Base-by-base conservation (phyloP, 2,888 invertebrate genomes). In the Neoascia interrupta region DNA sequence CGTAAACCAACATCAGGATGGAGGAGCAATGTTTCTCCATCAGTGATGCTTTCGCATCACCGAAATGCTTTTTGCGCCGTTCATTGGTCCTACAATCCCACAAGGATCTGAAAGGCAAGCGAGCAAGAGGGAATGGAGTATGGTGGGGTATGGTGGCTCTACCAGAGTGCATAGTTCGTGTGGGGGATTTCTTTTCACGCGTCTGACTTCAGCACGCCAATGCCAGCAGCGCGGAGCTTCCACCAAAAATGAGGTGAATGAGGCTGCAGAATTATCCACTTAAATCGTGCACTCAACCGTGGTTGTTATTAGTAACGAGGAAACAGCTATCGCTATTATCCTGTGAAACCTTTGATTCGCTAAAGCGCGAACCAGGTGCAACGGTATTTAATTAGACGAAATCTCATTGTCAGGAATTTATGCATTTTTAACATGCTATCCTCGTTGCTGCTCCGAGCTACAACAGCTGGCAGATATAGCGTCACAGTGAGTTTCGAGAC, bases 371-470 rank as follows among this genome's bases (percentile, higher is more conserved):
- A 37, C 23, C 70, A 61, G 53, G 61, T 70, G 70, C 53, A 70
- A 47, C 43, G 61, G 61, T 70, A 60, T 70, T 70, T 70, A 70
- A 70, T 70, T 70, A 70, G 61, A 70, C 54, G 45, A 61, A 54
- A 70, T 70, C 53, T 70, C 61, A 61, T 53, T 60, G 53, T 37
- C 36, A 54, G 43, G 28, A 61, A 61, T 70, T 61, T 70, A 70
- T 61, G 43, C 53, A 61, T 39, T 61, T 70, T 54, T 37, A 53
- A 61, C 61, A 70, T 61, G 70, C 70, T 47, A 54, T 36, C 28
- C 23, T 16, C 45, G 49, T 31, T 31, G 34, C 31, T 28, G 37
- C 31, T 11, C 3, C 13, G n/a, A 1, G 10, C 8, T 13, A 8
- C 8, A 19, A 11, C 13, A 1, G 11, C 5, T 28, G 28, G 37